Percentiles rank a stretch among this genome's conserved stretches.
phyloP scores from a whole-genome alignment of 2,797 vertebrate genomes.

The Podargus strigoides region DNA sequence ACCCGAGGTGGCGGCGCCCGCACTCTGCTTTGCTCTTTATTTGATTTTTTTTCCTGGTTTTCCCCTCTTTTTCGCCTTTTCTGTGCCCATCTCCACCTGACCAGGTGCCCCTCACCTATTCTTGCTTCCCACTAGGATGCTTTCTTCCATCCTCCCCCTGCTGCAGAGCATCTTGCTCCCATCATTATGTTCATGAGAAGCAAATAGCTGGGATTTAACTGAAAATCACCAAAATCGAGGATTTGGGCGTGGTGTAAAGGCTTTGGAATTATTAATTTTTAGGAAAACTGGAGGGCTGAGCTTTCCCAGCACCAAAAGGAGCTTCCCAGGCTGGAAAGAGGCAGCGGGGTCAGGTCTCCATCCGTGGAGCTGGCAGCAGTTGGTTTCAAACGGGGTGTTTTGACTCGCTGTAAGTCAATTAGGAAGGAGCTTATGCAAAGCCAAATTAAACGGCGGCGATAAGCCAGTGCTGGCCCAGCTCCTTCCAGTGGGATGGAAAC shows the following conservation, averaged over 20 bases:
- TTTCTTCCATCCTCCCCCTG: not conserved
- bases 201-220: not conserved
- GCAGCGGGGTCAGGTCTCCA: rapidly evolving
- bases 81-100: not conserved
- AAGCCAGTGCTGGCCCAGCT: not conserved
- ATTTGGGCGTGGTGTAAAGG: rapidly evolving
- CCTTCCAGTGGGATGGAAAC: rapidly evolving
- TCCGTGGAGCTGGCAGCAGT: rapidly evolving
- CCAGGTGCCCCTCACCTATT: too few species aligned
- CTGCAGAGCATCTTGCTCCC: not conserved
- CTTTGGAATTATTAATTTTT: not conserved
- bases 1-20: not conserved
- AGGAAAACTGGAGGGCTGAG: rapidly evolving
- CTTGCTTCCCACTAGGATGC: too few species aligned
- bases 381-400: not conserved
- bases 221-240: not conserved
- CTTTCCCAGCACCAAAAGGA: not conserved
- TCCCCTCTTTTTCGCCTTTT: not conserved
- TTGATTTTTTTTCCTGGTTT: not conserved
- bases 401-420: not conserved
- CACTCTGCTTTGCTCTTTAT: not conserved
- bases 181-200: rapidly evolving
- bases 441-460: not conserved
- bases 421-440: slow-evolving; percentile 12
- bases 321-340: not conserved